Base-by-base conservation (phyloP, 2,888 invertebrate species). In the Nomada lathburiana region DNA sequence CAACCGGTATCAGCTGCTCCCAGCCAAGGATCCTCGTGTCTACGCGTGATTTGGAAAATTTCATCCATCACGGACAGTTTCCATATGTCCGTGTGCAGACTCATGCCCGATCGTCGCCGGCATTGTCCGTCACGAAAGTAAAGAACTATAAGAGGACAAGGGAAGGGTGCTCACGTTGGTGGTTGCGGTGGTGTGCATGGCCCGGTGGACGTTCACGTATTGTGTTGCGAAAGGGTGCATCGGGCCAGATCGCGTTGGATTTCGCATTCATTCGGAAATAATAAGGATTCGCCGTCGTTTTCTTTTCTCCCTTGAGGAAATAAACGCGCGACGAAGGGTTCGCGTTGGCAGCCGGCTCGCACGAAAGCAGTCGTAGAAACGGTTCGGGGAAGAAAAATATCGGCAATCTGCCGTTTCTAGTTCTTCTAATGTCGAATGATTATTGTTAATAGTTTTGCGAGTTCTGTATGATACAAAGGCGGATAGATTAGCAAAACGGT, bases 171-270 rank as follows among this genome's bases (percentile, higher is more conserved):
- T 52, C 20, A 36, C n/a, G 18, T 63, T 59, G 77, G 63, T 16
- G 20, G 60, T 53, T 44, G 82, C 69, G 69, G 67, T 65, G 44
- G 50, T 9, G 57, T 36, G 47, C 59, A 59, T 53, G 63, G 70
- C 71, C 72, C 73, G 78, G 78, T 81, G 82, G 78, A 80, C 81
- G 80, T 74, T 13, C 44, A 73, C 81, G 70, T 82, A 86, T 87
- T 85, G 87, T 78, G 76, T 82, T 47, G 57, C 76, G 80, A 80
- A 80, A 81, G 86, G 80, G 85, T 85, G 85, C 86, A 86, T 83
- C 80, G 80, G 76, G 71, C 82, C 82, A 79, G 74, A 85, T 79
- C 78, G 82, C 85, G 78, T 85, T 79, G 82, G 68, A 85, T 85
- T 84, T 82, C 82, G 82, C 73, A 85, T 85, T 84, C 82, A 85